phyloP scores from a whole-genome alignment of 2,113 vertebrate species.

The Mastomys natalensis region DNA sequence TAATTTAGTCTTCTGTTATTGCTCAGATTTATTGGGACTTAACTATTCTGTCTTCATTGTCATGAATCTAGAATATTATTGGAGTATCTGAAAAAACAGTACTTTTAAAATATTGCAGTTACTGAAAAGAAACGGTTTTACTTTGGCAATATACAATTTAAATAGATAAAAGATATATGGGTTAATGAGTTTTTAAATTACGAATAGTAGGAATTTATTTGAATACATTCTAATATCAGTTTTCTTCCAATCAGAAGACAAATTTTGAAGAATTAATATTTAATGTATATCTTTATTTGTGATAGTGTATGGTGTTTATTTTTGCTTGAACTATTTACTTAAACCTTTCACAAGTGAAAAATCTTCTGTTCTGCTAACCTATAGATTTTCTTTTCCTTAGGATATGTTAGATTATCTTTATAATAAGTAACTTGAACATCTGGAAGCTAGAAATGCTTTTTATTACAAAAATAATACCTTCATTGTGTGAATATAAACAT shows the following conservation, averaged over 20 bases:
- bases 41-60: conserved; percentile 14
- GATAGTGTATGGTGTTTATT: not conserved
- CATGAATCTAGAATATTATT: conserved; percentile 41
- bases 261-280: conserved; percentile 55
- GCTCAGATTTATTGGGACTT: not conserved
- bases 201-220: conserved; percentile 50
- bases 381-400: conserved; percentile 45
- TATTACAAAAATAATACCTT: conserved; percentile 48
- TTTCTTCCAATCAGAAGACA: conserved; percentile 14
- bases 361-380: not conserved
- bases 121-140: conserved; percentile 10
- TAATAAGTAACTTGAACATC: conserved; percentile 49
- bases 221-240: not conserved
- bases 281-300: conserved; percentile 51
- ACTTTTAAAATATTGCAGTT: conserved; percentile 17
- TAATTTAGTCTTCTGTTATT: conserved; percentile 16
- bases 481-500: conserved; percentile 50
- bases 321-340: conserved; percentile 48
- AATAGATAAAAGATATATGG: conserved; percentile 12
- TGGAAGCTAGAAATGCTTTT: conserved; percentile 28
- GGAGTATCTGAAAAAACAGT: not conserved
- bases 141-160: conserved; percentile 48
- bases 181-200: not conserved
- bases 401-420: conserved; percentile 43
- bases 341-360: conserved; percentile 49